phyloP scores from a whole-genome alignment of 2,888 invertebrate genomes.

The Eumacrocentrus americanus region DNA sequence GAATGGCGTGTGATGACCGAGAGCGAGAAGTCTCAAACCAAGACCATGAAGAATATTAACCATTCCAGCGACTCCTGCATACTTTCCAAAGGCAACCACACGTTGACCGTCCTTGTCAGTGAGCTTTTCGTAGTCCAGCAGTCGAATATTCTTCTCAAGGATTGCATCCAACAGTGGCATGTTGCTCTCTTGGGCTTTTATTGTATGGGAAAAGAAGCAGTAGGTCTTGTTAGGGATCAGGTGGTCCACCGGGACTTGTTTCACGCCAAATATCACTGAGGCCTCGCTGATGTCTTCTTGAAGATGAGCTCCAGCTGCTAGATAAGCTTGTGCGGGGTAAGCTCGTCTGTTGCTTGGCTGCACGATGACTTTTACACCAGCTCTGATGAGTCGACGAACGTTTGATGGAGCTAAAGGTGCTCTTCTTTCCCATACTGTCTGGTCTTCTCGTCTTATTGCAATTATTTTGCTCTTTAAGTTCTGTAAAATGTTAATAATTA shows the following conservation, averaged over 20 bases:
- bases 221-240: conserved; percentile 96
- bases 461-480: conserved; percentile 72
- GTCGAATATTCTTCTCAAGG: conserved; percentile 92
- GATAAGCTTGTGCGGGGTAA: conserved; percentile 96
- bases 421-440: conserved; percentile 94
- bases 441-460: conserved; percentile 89
- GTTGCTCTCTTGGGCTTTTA: conserved; percentile 98
- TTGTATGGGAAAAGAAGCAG: conserved; percentile 98
- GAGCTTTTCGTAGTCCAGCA: conserved; percentile 97
- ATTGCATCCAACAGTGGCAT: conserved; percentile 97
- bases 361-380: conserved; percentile 93
- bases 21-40: conserved; percentile 88
- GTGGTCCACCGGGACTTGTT: conserved; percentile 90
- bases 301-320: conserved; percentile 89
- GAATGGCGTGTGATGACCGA: conserved; percentile 99
- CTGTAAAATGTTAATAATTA: conserved; percentile 38
- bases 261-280: conserved; percentile 96
- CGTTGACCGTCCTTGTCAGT: conserved; percentile 87
- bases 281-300: conserved; percentile 98
- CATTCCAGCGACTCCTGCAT: conserved; percentile 98
- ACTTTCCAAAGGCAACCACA: conserved; percentile 98
- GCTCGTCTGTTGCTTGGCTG: conserved; percentile 98
- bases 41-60: conserved; percentile 98
- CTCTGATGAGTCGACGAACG: conserved; percentile 84
- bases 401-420: conserved; percentile 94